phyloP scores from a whole-genome alignment of 2,888 invertebrate species.

The Drosophila bunnanda region DNA sequence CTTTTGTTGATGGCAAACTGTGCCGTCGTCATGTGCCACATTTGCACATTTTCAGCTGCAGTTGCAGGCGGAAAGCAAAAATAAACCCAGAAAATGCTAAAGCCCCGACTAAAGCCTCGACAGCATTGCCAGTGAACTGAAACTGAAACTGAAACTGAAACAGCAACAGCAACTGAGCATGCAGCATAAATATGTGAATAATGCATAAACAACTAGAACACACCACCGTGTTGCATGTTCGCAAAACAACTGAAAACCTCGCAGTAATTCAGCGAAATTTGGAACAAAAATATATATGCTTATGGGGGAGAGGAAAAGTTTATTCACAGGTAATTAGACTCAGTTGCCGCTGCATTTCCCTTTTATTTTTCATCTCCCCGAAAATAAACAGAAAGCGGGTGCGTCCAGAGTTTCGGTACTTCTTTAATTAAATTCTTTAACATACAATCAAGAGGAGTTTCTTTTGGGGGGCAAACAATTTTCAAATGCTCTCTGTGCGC shows the following conservation, averaged over 20 bases:
- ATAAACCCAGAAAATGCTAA: constrained; percentile 16
- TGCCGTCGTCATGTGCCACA: constrained; percentile 76
- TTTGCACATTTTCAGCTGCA: constrained; percentile 48
- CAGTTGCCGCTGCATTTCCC: constrained; percentile 28
- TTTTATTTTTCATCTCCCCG: constrained; percentile 14
- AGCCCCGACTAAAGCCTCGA: constrained; percentile 21
- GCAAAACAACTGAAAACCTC: constrained; percentile 17
- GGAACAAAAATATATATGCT: constrained; percentile 38
- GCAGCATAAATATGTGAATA: constrained; percentile 70
- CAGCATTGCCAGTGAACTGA: constrained; percentile 32
- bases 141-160: constrained; percentile 57
- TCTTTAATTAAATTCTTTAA: constrained; percentile 64
- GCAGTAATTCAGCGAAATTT: constrained; percentile 55
- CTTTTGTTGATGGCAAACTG: constrained; percentile 71
- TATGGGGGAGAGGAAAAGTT: constrained; percentile 51
- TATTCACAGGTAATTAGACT: constrained; percentile 48
- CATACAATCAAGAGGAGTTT: constrained; percentile 39
- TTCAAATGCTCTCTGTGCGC: constrained; percentile 50
- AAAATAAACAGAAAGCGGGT: constrained; percentile 27
- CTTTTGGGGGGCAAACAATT: constrained; percentile 64
- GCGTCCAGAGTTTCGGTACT: constrained; percentile 14
- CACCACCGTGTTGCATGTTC: constrained; percentile 52
- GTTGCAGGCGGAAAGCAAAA: constrained; percentile 70
- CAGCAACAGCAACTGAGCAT: constrained; percentile 34
- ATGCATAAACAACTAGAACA: constrained; percentile 69